phyloP scores from a whole-genome alignment of 1,140 invertebrate species.

The Venturia canescens region DNA sequence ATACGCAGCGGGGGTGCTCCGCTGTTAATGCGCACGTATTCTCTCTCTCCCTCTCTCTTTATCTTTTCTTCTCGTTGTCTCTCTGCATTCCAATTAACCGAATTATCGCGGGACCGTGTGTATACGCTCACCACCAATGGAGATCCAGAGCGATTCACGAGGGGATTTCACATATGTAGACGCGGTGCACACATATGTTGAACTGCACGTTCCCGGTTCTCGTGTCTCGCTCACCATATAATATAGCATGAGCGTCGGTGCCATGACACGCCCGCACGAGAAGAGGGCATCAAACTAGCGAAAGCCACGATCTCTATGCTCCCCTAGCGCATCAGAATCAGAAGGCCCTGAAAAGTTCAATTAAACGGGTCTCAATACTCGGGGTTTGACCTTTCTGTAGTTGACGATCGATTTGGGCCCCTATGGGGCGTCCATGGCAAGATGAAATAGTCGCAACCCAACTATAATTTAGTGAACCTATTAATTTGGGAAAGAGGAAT shows the following conservation, averaged over 20 bases:
- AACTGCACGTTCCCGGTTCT: not conserved
- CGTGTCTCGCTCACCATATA: not conserved
- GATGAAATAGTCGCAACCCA: not conserved
- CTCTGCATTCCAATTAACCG: conserved; percentile 68
- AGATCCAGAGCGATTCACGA: conserved; percentile 30
- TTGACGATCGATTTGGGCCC: not conserved
- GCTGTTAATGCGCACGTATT: not conserved
- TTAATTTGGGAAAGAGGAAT: not conserved
- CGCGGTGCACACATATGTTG: not conserved
- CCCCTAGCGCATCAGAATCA: not conserved
- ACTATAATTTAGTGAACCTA: not conserved
- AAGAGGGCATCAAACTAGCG: conserved; percentile 19
- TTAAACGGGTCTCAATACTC: not conserved
- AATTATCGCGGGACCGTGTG: conserved; percentile 64
- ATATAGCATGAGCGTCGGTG: conserved; percentile 3
- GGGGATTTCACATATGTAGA: conserved; percentile 11
- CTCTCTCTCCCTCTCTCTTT: not conserved
- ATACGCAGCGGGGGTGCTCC: not conserved
- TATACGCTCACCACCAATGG: conserved; percentile 28
- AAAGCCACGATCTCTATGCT: not conserved
- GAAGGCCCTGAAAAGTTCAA: not conserved
- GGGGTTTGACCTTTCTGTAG: not conserved
- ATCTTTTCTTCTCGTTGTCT: not conserved
- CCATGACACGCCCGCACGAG: conserved; percentile 12
- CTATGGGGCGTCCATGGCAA: not conserved